These are phyloP conservation scores for Colaptes auratus DNA, from an alignment of 2,113 vertebrate genomes.

Conservation along the genomic window DNA sequence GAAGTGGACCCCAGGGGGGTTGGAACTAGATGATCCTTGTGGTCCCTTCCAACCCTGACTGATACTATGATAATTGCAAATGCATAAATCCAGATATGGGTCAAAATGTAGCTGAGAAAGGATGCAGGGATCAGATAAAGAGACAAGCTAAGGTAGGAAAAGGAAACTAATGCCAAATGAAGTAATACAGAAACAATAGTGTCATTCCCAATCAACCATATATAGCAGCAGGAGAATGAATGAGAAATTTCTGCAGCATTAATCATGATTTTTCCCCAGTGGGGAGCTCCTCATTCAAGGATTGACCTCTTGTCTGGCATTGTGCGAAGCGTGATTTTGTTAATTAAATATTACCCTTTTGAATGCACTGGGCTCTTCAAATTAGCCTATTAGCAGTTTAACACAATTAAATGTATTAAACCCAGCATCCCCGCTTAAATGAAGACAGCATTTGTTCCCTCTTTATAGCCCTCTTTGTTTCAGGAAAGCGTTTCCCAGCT, in stretches of 20 bases:
- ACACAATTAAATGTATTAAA: background rate
- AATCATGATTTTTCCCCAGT: background rate
- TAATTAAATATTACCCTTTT: slow-evolving; percentile 39
- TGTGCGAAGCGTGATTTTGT: background rate
- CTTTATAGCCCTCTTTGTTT: background rate
- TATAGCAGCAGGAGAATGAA: background rate
- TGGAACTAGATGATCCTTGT: no score
- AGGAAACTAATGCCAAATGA: background rate
- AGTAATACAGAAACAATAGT: background rate
- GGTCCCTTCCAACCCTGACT: no score
- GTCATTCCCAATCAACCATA: background rate
- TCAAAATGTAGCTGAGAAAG: background rate
- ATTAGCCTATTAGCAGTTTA: slow-evolving; percentile 13
- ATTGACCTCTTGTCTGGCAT: slow-evolving; percentile 18
- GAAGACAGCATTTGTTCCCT: background rate
- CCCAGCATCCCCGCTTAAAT: background rate
- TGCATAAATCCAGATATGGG: background rate
- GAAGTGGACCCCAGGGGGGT: no score
- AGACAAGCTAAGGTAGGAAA: background rate
- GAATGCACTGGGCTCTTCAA: background rate
- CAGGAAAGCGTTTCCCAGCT: background rate
- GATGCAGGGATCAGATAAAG: background rate
- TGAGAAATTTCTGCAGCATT: background rate
- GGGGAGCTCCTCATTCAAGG: slow-evolving; percentile 1
- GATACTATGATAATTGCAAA: no score